Evolutionary conservation across 2,888 invertebrate genomes (phyloP), one percentile per base, ranked within the genome.

Genomic region (Netelia virgata): DNA sequence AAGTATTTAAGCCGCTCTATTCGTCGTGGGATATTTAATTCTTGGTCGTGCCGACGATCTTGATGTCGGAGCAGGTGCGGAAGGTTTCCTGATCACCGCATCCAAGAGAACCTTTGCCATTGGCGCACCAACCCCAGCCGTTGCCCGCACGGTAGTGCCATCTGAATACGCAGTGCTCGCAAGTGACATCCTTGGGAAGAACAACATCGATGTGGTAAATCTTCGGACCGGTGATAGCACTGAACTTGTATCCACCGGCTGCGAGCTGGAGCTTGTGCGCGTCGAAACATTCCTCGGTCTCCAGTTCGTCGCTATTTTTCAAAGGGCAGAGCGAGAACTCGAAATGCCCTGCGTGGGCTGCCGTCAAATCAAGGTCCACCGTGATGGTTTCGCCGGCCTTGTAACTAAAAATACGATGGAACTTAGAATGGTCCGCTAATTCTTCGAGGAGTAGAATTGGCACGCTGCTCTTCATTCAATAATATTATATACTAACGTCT

Each of bases 141-240:
- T 95, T 95, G 91, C 95, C 95, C 28, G 94, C 91, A 2, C 89
- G 90, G 85, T 95, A 96, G 43, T 94, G 94, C 95, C 95, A 95
- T 79, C 95, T 94, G 8, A 95, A 89, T 0, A 95, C 94, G 88
- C 95, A 95, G 53, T 94, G 94, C 0, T 94, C 86, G 88, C 95
- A 95, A 23, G 89, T 93, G 14, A 95, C 70, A 3, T 91, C 92
- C 1, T 88, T 41, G 0, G 95, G 95, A 14, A 95, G 91, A 57
- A 86, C 85, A 3, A 94, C 86, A 6, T 83, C 70, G 2, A 93
- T 84, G 3, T 82, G 73, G 77, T 91, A 90, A 23, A 88, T 84
- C 1, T 89, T 90, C 0, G 87, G 41, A 8, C 86, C 82, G 2
- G 82, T 83, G 16, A 77, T 82, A 6, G 23, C 20, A 0, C 20